Evolutionary conservation across 2,797 vertebrate species (phyloP).

Genomic region (Lateolabrax maculatus): DNA sequence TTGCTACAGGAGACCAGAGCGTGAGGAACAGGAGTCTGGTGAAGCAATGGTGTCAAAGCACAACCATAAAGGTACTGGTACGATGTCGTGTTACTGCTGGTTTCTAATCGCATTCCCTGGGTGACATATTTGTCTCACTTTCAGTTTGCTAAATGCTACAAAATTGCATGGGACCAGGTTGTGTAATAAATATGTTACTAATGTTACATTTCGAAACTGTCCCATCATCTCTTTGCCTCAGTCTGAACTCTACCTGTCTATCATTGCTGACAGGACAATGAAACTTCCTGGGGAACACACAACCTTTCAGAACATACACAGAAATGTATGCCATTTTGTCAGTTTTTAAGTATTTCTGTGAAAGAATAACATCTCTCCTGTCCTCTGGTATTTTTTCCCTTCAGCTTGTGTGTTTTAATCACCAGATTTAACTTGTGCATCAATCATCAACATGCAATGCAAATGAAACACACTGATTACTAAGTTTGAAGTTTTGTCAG

Average conservation of each 20-base stretch:
- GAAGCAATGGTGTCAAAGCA: conserved; percentile 58
- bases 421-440: neutral
- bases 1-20: conserved; percentile 53
- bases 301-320: conserved; percentile 54
- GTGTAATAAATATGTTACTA: neutral
- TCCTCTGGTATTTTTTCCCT: neutral
- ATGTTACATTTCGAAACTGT: neutral
- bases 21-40: conserved; percentile 63
- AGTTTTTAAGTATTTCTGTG: neutral
- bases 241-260: conserved; percentile 10
- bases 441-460: neutral
- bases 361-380: neutral
- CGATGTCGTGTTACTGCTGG: neutral
- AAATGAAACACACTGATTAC: neutral
- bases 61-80: neutral
- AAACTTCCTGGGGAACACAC: conserved; percentile 41
- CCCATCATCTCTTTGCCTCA: neutral
- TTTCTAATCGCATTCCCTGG: neutral
- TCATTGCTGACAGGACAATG: conserved; percentile 58
- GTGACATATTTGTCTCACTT: neutral
- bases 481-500: neutral
- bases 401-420: neutral
- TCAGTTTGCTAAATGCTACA: neutral
- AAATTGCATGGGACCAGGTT: neutral
- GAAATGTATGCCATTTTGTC: conserved; percentile 53